A percentile compares a stretch with the other conserved stretches of the same genome.
Evolutionary conservation across 1,140 invertebrate genomes (phyloP).

Genomic region (Lepidotrigona ventralis): DNA sequence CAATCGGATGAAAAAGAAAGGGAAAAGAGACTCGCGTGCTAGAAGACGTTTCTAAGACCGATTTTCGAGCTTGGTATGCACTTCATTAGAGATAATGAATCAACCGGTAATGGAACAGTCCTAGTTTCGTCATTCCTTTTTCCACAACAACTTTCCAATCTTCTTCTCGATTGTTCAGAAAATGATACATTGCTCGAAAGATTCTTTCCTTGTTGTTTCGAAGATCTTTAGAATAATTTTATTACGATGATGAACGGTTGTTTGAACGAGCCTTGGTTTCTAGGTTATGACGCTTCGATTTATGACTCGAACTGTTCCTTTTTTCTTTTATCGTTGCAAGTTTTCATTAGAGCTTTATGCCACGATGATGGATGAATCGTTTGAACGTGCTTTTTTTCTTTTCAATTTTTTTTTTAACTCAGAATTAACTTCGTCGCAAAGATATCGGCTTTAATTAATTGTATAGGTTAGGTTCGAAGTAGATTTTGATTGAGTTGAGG

Average conservation of each 20-base stretch:
- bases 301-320: not conserved
- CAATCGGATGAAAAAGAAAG: not conserved
- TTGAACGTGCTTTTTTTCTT: not conserved
- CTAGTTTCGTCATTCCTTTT: not conserved
- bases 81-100: not conserved
- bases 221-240: not conserved
- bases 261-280: too few relatives aligned
- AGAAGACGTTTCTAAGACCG: not conserved
- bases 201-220: not conserved
- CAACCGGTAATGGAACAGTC: not conserved
- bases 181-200: not conserved
- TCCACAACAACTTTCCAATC: not conserved
- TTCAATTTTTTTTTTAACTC: too few relatives aligned
- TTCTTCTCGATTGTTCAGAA: not conserved
- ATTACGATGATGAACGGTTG: not conserved
- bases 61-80: not conserved
- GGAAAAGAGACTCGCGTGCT: not conserved
- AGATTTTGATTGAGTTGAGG: not conserved
- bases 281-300: not conserved
- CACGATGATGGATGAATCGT: not conserved
- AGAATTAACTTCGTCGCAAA: too few relatives aligned
- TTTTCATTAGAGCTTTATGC: not conserved
- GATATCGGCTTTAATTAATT: not conserved
- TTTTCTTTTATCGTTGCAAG: not conserved
- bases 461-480: not conserved